phyloP scores from a whole-genome alignment of 2,888 invertebrate species.

The Drosophila cognata region DNA sequence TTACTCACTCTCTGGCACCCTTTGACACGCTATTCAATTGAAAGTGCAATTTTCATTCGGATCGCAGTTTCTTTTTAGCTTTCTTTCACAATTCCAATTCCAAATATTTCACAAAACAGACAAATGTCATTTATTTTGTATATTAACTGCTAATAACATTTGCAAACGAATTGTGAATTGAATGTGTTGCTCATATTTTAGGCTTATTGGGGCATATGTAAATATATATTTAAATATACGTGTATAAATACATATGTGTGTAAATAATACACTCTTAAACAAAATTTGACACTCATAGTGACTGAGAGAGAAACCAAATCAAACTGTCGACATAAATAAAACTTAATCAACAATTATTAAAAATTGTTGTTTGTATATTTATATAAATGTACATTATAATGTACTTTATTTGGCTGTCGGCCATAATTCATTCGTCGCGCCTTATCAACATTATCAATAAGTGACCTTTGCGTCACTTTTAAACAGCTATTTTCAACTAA shows the following conservation, averaged over 20 bases:
- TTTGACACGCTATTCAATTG: slow-evolving; percentile 46
- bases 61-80: slow-evolving; percentile 20
- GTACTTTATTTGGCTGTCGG: slow-evolving; percentile 49
- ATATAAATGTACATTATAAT: slow-evolving; percentile 26
- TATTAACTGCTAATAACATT: slow-evolving; percentile 28
- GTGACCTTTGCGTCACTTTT: slow-evolving; percentile 67
- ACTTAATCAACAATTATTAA: slow-evolving; percentile 68
- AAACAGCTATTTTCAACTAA: slow-evolving; percentile 44
- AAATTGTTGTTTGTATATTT: slow-evolving; percentile 25
- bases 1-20: slow-evolving; percentile 32
- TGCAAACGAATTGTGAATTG: slow-evolving; percentile 10
- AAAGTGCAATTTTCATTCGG: slow-evolving; percentile 29
- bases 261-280: slow-evolving; percentile 14
- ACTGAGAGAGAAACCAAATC: slow-evolving; percentile 15
- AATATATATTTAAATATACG: not conserved
- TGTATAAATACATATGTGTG: not conserved
- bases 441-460: slow-evolving; percentile 77
- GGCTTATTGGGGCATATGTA: not conserved
- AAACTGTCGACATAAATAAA: slow-evolving; percentile 61
- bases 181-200: slow-evolving; percentile 7
- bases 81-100: slow-evolving; percentile 28
- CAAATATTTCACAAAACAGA: slow-evolving; percentile 26
- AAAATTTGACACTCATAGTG: slow-evolving; percentile 27
- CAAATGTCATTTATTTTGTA: slow-evolving; percentile 16
- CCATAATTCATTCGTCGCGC: slow-evolving; percentile 45